phyloP scores from a whole-genome alignment of 2,888 invertebrate genomes.

The Seira ritae region DNA sequence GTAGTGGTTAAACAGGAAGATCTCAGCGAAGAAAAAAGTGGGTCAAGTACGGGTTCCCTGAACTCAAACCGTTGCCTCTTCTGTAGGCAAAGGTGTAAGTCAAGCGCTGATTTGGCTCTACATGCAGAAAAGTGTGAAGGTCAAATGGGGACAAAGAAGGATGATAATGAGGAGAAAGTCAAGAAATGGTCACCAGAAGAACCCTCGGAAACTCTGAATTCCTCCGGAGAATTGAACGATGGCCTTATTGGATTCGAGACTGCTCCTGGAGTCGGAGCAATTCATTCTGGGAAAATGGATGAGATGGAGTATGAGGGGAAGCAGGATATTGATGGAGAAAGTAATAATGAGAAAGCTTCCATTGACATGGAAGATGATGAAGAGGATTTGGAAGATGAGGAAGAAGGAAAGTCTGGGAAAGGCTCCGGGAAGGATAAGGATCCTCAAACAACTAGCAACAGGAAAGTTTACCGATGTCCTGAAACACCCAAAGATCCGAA shows the following conservation, averaged over 20 bases:
- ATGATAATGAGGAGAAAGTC: conserved; percentile 35
- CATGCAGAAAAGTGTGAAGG: conserved; percentile 86
- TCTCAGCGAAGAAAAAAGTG: conserved; percentile 18
- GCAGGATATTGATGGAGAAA: conserved; percentile 20
- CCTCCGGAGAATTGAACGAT: conserved; percentile 72
- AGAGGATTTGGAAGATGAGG: background rate
- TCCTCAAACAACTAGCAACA: conserved; percentile 58
- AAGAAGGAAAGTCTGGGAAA: conserved; percentile 45
- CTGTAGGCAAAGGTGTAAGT: conserved; percentile 91
- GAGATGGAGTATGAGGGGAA: conserved; percentile 62
- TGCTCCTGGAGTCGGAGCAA: conserved; percentile 77
- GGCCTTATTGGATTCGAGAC: conserved; percentile 77
- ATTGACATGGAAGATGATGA: conserved; percentile 24
- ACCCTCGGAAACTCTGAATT: conserved; percentile 48
- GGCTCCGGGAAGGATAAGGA: conserved; percentile 51
- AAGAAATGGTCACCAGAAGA: conserved; percentile 7
- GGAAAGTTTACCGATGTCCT: conserved; percentile 89
- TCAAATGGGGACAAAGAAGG: conserved; percentile 74
- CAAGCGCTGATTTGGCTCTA: conserved; percentile 85
- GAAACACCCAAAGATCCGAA: conserved; percentile 90
- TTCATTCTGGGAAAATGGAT: conserved; percentile 70
- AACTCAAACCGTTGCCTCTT: conserved; percentile 82
- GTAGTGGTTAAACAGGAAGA: too few relatives aligned
- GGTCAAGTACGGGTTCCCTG: conserved; percentile 23
- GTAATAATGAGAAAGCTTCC: background rate